Evolutionary conservation across 1,140 invertebrate species (phyloP), one percentile per base, ranked within the genome.

Genomic region (Hylaeus anthracinus): DNA sequence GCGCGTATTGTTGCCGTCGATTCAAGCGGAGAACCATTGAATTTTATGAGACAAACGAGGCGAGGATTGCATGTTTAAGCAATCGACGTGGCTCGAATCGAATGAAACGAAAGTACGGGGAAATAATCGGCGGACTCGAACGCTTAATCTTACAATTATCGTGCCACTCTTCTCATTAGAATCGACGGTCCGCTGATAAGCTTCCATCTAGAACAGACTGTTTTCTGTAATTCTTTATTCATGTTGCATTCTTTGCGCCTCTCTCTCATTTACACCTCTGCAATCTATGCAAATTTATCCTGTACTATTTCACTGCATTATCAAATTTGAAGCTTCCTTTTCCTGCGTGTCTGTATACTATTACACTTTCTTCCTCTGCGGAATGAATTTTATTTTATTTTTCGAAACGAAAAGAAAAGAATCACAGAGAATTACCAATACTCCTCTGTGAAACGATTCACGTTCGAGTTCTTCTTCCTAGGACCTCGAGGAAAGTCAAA

Each of bases 1-100:
- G 84, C 84, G 89, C 85, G 85, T 87, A 92, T 92, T 93, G 90
- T 92, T 92, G 89, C 90, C 91, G 83, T 88, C 88, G 89, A 72
- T 83, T 77, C 70, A 83, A 70, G 65, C 81, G 69, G 79, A 87
- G 84, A 81, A 86, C 85, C 85, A 88, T 79, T 87, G 79, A 87
- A 86, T 84, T 79, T 87, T 81, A 79, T 64, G 82, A 81, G 83
- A 88, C 87, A 86, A 88, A 88, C 79, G 76, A 79, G 64, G 76
- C 77, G 66, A 85, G 81, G 70, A 74, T 10, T 60, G 65, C 56
- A 72, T 69, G 74, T 60, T 67, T 67, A 85, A 86, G 74, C 84
- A 74, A 82, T 82, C 73, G 72, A 60, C 81, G 72, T 79, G 74
- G 70, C 61, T 61, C 61, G 65, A 64, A 85, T 85, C 79, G 53